These are phyloP conservation scores for Uropetala carovei DNA, from an alignment of 2,888 invertebrate genomes.

Conservation along the genomic window DNA sequence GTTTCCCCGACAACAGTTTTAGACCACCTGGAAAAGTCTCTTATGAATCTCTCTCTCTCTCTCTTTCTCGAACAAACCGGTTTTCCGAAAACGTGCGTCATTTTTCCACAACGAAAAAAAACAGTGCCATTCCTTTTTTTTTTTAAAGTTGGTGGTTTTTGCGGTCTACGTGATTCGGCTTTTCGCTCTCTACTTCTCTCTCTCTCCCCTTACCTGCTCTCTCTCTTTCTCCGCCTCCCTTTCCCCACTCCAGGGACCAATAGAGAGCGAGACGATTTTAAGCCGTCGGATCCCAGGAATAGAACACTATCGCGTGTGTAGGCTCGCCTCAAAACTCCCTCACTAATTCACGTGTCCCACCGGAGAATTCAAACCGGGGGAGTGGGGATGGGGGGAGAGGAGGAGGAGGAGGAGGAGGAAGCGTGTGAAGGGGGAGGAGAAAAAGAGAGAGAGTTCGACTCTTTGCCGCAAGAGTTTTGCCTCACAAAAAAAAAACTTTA, in stretches of 20 bases:
- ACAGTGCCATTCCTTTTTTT: not conserved
- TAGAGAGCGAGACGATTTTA: conserved; percentile 18
- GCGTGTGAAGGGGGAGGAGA: not conserved
- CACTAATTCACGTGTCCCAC: conserved; percentile 51
- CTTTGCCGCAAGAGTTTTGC: not conserved
- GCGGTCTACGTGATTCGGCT: not conserved
- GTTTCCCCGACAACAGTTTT: no score
- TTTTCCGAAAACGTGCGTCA: no score
- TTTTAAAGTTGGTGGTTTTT: not conserved
- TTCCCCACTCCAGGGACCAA: not conserved
- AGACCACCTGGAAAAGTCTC: no score
- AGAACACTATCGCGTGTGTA: conserved; percentile 49
- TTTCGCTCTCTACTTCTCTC: not conserved
- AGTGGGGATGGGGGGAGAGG: not conserved
- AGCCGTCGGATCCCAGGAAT: conserved; percentile 31
- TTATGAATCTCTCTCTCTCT: no score
- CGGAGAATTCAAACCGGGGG: conserved; percentile 17
- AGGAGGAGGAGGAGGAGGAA: not conserved
- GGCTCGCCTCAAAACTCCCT: conserved; percentile 33
- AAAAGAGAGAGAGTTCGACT: not conserved
- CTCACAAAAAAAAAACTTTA: not conserved
- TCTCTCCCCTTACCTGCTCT: not conserved
- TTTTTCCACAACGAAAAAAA: not conserved
- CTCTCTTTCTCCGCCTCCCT: not conserved
- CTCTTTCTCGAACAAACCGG: no score